Evolutionary conservation across 2,888 invertebrate species (phyloP).

Genomic region (Nudaria mundana): DNA sequence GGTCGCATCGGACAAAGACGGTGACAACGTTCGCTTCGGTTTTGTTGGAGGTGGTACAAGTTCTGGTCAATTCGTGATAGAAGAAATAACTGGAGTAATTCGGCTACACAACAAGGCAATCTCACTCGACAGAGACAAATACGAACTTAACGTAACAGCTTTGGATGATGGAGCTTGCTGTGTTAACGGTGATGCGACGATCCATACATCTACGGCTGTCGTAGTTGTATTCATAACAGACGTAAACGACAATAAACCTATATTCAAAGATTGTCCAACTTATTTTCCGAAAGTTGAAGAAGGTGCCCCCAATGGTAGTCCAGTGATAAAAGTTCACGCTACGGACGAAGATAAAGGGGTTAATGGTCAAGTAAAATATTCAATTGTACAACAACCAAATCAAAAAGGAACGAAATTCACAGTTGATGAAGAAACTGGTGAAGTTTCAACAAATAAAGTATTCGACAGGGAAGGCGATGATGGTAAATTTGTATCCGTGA

Average conservation of each 20-base stretch:
- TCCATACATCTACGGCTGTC: slow-evolving; percentile 96
- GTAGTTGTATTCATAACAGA: slow-evolving; percentile 98
- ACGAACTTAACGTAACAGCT: slow-evolving; percentile 97
- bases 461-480: slow-evolving; percentile 98
- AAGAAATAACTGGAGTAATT: slow-evolving; percentile 97
- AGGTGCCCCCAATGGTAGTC: slow-evolving; percentile 96
- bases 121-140: slow-evolving; percentile 94
- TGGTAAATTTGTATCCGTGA: slow-evolving; percentile 97
- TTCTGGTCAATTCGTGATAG: slow-evolving; percentile 96
- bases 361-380: slow-evolving; percentile 97
- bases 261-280: slow-evolving; percentile 95
- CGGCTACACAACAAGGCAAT: slow-evolving; percentile 93
- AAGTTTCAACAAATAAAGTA: slow-evolving; percentile 96
- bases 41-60: slow-evolving; percentile 94
- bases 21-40: slow-evolving; percentile 96
- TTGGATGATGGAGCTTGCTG: slow-evolving; percentile 99
- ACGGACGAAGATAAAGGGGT: slow-evolving; percentile 98
- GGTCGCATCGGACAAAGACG: slow-evolving; percentile 98
- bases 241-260: slow-evolving; percentile 98
- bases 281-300: slow-evolving; percentile 97
- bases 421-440: slow-evolving; percentile 97
- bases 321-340: slow-evolving; percentile 95
- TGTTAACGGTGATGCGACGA: slow-evolving; percentile 91
- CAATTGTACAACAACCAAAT: slow-evolving; percentile 97
- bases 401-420: slow-evolving; percentile 97